A percentile compares a stretch with the other conserved stretches of the same genome.
phyloP scores from a whole-genome alignment of 2,888 invertebrate genomes.

The Drosophila phalerata region DNA sequence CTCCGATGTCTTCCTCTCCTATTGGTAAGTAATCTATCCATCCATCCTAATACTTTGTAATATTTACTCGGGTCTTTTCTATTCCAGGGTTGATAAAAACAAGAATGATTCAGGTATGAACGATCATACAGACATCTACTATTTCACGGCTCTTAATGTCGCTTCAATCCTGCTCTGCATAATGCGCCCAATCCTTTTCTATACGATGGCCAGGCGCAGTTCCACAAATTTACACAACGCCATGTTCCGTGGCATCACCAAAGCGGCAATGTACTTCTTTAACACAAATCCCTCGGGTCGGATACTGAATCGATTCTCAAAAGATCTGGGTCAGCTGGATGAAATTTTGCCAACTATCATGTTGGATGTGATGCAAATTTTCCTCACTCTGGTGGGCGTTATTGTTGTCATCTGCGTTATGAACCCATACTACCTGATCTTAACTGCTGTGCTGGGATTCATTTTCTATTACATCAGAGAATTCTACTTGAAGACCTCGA shows the following conservation, averaged over 20 bases:
- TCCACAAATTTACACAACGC: conserved; percentile 92
- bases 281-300: conserved; percentile 93
- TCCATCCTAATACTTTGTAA: neutral
- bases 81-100: conserved; percentile 71
- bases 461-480: conserved; percentile 91
- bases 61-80: neutral
- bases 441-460: conserved; percentile 89
- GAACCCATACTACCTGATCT: conserved; percentile 90
- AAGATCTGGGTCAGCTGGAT: conserved; percentile 90
- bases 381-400: conserved; percentile 92
- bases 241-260: conserved; percentile 92
- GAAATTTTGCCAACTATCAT: conserved; percentile 84
- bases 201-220: conserved; percentile 89
- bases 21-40: conserved; percentile 86
- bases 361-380: conserved; percentile 88
- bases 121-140: conserved; percentile 83
- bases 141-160: conserved; percentile 86
- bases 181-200: conserved; percentile 86
- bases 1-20: conserved; percentile 92
- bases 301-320: conserved; percentile 95
- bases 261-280: conserved; percentile 94
- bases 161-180: conserved; percentile 83
- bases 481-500: conserved; percentile 92
- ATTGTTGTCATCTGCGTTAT: conserved; percentile 91
- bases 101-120: conserved; percentile 26